Evolutionary conservation across 2,888 invertebrate genomes (phyloP), one percentile per base, ranked within the genome.

Genomic region (Ecliptopera silaceata): DNA sequence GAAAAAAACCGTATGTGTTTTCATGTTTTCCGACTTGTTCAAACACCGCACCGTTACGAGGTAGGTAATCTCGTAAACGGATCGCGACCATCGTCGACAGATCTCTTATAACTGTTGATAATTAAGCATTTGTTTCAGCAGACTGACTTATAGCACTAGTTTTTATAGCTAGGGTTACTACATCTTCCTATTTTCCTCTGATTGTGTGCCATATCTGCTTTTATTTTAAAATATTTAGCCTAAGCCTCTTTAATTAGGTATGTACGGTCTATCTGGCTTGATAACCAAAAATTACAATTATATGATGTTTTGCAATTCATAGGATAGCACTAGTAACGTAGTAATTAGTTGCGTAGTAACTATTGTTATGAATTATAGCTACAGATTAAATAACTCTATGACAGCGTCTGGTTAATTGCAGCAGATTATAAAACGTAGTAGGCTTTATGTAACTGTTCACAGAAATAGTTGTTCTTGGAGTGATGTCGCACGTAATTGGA

Each of bases 121-220:
- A 63, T 65, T 61, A 65, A 44, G 56, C 63, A 61, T 61, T 60
- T 56, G 65, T 61, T 61, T 49, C 54, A 60, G 39, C 32, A 42
- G 34, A 45, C 48, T 49, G 26, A 18, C 46, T 20, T 15, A 38
- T 20, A 48, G 43, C 42, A 57, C 42, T 46, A 51, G 22, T 22
- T 22, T 1, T 8, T 26, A 8, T 47, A 2, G 22, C 6, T 51
- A 51, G 36, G 51, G 46, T 18, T 45, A 34, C 13, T 8, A 34
- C 10, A n/a, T n/a, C 4, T n/a, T 11, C 12, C 31, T 26, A 12
- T 3, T 8, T 18, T 17, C 20, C 20, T 8, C 12, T 29, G 3
- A 29, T n/a, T 31, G 4, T 22, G 22, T 22, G 3, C 6, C 6
- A 3, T 22, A 4, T 8, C 31, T 31, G 2, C 31, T 29, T 29